Base-by-base conservation (phyloP, 2,888 invertebrate genomes). In the Synergus japonicus region DNA sequence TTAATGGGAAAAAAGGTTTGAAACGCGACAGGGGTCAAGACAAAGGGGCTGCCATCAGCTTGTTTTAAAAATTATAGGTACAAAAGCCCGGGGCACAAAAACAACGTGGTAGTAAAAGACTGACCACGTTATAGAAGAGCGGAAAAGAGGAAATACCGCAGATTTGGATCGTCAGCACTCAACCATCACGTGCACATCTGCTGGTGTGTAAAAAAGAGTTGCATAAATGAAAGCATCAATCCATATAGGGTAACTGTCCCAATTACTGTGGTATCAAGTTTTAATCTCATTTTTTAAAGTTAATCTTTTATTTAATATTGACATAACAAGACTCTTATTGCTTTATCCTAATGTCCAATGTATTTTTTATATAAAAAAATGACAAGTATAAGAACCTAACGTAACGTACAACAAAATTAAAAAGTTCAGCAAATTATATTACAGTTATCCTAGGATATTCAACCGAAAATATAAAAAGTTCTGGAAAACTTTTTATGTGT, bases 1-100 rank as follows among this genome's bases (percentile, higher is more conserved):
- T 67, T 69, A 84, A 81, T 82, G 85, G 79, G 81, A 69, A 77
- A 66, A 10, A 73, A 79, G 78, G 81, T 85, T 84, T 83, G 83
- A 18, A 22, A 18, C 10, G 22, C 10, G 41, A n/a, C 43, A 43
- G 10, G 65, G n/a, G n/a, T 43, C n/a, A 66, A 66, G 10, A 43
- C 9, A n/a, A 41, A 22, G 22, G 67, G 46, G 18, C 13, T 1
- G 29, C 15, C 13, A 37, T 54, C n/a, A 13, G 49, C 29, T 69
- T 46, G 46, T 69, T 69, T 69, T 13, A 69, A 67, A 67, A 67
- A 44, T 46, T 22, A 46, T 13, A 67, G 13, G n/a, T 12, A 7
- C 46, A 46, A 46, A 18, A 9, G 44, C 46, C 22, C n/a, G 46
- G 9, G 22, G 67, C 13, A 10, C 29, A 67, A 44, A 46, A 67